Percentiles rank a stretch among this genome's conserved stretches.
These are phyloP conservation scores for Anser brachyrhynchus DNA, from an alignment of 2,113 vertebrate species.

Conservation along the genomic window DNA sequence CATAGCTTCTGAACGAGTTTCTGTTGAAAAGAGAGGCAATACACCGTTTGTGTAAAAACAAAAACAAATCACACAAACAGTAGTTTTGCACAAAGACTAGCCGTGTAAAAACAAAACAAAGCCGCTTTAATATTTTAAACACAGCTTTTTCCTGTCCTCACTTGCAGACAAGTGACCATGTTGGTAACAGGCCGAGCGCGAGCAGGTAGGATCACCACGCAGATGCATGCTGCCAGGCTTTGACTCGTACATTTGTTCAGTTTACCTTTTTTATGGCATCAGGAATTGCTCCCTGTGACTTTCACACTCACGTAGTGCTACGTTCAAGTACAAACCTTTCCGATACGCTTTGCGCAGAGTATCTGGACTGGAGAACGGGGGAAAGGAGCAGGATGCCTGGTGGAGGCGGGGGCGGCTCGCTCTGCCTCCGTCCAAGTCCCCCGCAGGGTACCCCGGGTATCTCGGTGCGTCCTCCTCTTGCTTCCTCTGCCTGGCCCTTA, in stretches of 20 bases:
- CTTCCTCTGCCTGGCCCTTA: not conserved
- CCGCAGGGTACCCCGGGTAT: not conserved
- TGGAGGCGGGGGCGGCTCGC: not conserved
- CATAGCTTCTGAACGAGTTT: not conserved
- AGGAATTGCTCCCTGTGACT: not conserved
- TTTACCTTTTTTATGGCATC: not conserved
- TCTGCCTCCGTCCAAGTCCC: not conserved
- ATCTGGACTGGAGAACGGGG: no score
- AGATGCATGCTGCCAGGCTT: slow-evolving; percentile 9
- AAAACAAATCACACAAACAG: no score
- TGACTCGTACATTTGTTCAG: not conserved
- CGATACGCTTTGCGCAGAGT: not conserved
- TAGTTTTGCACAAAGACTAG: no score
- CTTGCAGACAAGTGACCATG: not conserved
- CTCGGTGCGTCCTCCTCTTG: not conserved
- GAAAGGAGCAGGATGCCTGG: not conserved
- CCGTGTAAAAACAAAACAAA: no score
- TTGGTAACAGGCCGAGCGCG: not conserved
- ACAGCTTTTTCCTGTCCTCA: not conserved
- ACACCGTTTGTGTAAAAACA: no score
- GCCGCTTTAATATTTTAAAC: not conserved
- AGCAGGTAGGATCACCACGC: not conserved
- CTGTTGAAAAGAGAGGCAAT: not conserved
- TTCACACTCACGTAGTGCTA: not conserved
- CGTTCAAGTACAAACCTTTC: not conserved